Percentiles rank a stretch among this genome's conserved stretches.
Evolutionary conservation across 2,113 vertebrate genomes (phyloP).

Genomic region (Corydoras sp.): DNA sequence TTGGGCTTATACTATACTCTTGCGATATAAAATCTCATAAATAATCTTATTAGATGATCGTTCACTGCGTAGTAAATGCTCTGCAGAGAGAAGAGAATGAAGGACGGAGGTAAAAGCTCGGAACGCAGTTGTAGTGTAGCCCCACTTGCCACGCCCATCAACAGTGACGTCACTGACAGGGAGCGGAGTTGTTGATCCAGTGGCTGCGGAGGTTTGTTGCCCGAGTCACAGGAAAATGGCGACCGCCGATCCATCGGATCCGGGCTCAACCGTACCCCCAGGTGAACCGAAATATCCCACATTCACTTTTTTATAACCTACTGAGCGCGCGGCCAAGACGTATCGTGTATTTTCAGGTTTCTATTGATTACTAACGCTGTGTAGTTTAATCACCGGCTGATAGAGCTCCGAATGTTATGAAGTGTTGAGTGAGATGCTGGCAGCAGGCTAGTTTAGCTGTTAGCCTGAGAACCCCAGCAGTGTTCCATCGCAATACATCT

Average conservation of each 20-base stretch:
- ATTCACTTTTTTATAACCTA: not conserved
- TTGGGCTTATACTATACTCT: no score
- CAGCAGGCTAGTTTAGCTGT: not conserved
- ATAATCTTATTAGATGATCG: no score
- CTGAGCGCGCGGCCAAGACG: no score
- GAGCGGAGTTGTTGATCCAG: not conserved
- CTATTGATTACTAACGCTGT: no score
- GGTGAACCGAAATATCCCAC: slow-evolving; percentile 47
- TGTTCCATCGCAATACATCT: no score
- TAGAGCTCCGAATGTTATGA: not conserved
- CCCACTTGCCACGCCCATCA: not conserved
- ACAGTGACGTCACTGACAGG: not conserved
- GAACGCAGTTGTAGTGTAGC: no score
- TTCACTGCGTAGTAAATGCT: no score
- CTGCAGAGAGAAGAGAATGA: no score
- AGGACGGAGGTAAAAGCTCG: no score
- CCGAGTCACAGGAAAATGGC: slow-evolving; percentile 62
- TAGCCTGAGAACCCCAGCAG: not conserved
- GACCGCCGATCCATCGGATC: slow-evolving; percentile 66
- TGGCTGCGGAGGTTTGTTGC: slow-evolving; percentile 10
- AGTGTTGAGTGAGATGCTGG: not conserved
- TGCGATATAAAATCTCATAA: no score
- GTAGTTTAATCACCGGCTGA: not conserved
- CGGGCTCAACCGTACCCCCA: slow-evolving; percentile 64
- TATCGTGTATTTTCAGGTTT: no score